Evolutionary conservation across 2,113 vertebrate genomes (phyloP), one percentile per base, ranked within the genome.

Genomic region (Percina caprodes): DNA sequence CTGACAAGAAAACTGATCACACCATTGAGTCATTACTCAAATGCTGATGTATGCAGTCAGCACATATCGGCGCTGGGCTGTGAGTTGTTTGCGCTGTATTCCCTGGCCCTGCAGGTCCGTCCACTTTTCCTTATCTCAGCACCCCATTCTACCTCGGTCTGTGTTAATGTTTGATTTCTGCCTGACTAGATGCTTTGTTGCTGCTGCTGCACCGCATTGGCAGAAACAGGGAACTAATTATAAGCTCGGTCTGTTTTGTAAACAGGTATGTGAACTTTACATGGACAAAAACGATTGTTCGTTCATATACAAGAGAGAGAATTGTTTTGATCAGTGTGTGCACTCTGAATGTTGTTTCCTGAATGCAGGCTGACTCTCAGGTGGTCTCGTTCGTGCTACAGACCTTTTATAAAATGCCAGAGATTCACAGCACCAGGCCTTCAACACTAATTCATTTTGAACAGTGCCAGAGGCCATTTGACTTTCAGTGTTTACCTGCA

Each of bases 351-450:
- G 73, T 35, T 5, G 56, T 63, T 82, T 80, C 45, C 55, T 77
- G 78, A 54, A 79, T 49, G 71, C 62, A 9, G 68, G n/a, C 45
- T 65, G 66, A 79, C 77, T 88, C 82, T 78, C 69, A 60, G 88
- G 77, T 73, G 86, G 62, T 80, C 80, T 77, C 63, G 52, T 73
- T 56, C 49, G 11, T 83, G 68, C 69, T 49, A n/a, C 83, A 88
- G 93, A 93, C 91, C 91, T 94, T 94, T 93, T 70, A 60, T 58
- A 76, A 93, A 94, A 95, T 94, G 93, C 84, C 93, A 94, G 84
- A 87, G 88, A 87, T 83, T 89, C 82, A 80, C 83, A 84, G 82
- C 67, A 59, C 15, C 54, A 30, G 63, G 19, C 68, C 24, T 79
- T 82, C 59, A 60, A 81, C 73, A 9, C 59, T 92, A 89, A 94